phyloP scores from a whole-genome alignment of 2,888 invertebrate genomes.

The Bedellia somnulentella region DNA sequence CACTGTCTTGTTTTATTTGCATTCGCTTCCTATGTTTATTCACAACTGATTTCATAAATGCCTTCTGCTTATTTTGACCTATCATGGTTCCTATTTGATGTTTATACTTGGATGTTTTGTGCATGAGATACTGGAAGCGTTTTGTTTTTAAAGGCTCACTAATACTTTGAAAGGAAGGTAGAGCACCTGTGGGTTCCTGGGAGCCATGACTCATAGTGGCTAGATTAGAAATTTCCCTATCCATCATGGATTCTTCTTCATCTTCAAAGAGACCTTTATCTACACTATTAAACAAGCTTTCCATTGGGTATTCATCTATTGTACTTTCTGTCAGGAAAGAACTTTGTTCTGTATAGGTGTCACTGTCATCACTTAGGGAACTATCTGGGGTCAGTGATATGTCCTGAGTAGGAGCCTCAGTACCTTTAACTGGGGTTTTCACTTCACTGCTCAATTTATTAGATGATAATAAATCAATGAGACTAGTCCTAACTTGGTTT shows the following conservation, averaged over 20 bases:
- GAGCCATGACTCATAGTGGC: conserved; percentile 49
- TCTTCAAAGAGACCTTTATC: conserved; percentile 51
- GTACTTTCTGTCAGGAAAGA: conserved; percentile 50
- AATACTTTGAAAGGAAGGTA: conserved; percentile 48
- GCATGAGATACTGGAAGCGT: conserved; percentile 50
- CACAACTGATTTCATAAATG: conserved; percentile 53
- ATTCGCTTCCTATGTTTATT: conserved; percentile 54
- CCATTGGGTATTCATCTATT: conserved; percentile 55
- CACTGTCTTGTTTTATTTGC: conserved; percentile 33
- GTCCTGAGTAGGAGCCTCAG: conserved; percentile 24
- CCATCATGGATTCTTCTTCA: conserved; percentile 50
- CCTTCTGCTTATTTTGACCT: conserved; percentile 52
- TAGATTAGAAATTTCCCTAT: conserved; percentile 50
- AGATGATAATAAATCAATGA: conserved; percentile 42
- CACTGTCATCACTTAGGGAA: conserved; percentile 48
- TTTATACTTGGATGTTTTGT: conserved; percentile 54
- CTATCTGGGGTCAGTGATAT: conserved; percentile 34
- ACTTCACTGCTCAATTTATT: conserved; percentile 32
- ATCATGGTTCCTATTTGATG: conserved; percentile 41
- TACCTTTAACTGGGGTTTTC: conserved; percentile 26
- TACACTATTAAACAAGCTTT: conserved; percentile 50
- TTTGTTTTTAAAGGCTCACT: conserved; percentile 52
- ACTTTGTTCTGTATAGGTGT: conserved; percentile 48
- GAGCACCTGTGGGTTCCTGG: conserved; percentile 29
- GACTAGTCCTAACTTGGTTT: conserved; percentile 41